Percentiles rank a stretch among this genome's conserved stretches.
Conservation (phyloP, 2,888 invertebrate genomes). For the Sphecodes monilicornis region DNA sequence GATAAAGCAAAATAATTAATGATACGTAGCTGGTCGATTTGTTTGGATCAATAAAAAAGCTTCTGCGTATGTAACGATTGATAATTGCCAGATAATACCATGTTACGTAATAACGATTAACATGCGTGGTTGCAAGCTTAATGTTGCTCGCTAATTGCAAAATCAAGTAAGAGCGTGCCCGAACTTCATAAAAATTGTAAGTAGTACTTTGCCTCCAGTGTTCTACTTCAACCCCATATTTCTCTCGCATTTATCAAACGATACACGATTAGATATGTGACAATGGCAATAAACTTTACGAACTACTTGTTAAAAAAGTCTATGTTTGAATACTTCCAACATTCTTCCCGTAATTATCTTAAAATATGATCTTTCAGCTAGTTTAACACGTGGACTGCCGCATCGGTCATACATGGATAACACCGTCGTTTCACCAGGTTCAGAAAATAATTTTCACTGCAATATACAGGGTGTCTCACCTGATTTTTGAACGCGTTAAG, state of each 20-base stretch:
- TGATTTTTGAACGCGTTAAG: too few species aligned
- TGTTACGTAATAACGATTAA: slow-evolving; percentile 55
- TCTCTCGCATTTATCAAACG: slow-evolving; percentile 10
- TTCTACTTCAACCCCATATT: neutral
- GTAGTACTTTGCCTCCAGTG: neutral
- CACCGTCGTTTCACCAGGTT: too few species aligned
- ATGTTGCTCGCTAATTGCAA: neutral
- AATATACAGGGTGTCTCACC: too few species aligned
- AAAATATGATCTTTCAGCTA: too few species aligned
- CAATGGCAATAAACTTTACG: neutral
- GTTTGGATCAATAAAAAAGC: slow-evolving; percentile 60
- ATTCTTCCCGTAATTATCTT: too few species aligned
- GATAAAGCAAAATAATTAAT: slow-evolving; percentile 69
- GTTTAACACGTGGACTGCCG: too few species aligned
- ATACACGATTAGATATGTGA: slow-evolving; percentile 3
- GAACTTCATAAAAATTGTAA: neutral
- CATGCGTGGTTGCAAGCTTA: slow-evolving; percentile 11
- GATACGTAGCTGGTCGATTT: slow-evolving; percentile 52
- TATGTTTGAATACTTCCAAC: too few species aligned
- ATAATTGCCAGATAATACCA: slow-evolving; percentile 52
- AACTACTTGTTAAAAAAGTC: neutral
- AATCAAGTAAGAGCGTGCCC: neutral
- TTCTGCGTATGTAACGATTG: slow-evolving; percentile 41
- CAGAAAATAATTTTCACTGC: too few species aligned
- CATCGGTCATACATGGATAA: too few species aligned